A percentile compares a stretch with the other conserved stretches of the same genome.
These are phyloP conservation scores for Colostygia pectinataria DNA, from an alignment of 2,888 invertebrate genomes.

Conservation along the genomic window DNA sequence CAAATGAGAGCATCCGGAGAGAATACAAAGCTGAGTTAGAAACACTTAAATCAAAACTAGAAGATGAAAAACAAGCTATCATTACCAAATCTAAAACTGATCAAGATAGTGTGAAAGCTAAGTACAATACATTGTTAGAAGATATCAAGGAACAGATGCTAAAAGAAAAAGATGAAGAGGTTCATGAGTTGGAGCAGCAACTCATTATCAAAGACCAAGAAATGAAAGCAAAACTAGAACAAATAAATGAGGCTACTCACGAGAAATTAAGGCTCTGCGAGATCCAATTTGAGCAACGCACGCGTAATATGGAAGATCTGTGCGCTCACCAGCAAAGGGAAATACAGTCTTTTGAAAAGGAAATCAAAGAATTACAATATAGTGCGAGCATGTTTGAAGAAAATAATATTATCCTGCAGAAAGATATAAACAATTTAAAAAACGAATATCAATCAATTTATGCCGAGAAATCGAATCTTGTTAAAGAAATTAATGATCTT, in stretches of 20 bases:
- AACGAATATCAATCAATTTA: conserved; percentile 55
- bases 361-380: conserved; percentile 62
- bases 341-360: conserved; percentile 59
- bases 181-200: conserved; percentile 62
- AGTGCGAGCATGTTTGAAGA: conserved; percentile 56
- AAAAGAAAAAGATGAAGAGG: conserved; percentile 64
- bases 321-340: conserved; percentile 62
- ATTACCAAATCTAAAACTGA: conserved; percentile 63
- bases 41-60: conserved; percentile 67
- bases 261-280: conserved; percentile 75
- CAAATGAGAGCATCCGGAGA: conserved; percentile 76
- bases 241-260: conserved; percentile 70
- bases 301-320: conserved; percentile 63
- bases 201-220: conserved; percentile 62
- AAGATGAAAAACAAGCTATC: conserved; percentile 72
- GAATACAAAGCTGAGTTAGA: conserved; percentile 77
- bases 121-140: conserved; percentile 62
- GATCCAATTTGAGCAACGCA: conserved; percentile 76
- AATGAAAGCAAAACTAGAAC: conserved; percentile 75
- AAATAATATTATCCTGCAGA: conserved; percentile 53
- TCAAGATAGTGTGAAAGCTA: conserved; percentile 62
- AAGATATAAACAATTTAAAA: conserved; percentile 57
- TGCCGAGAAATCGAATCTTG: conserved; percentile 51
- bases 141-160: conserved; percentile 59
- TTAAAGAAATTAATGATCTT: conserved; percentile 55